Evolutionary conservation across 2,113 vertebrate species (phyloP), one percentile per base, ranked within the genome.

Genomic region (Ophiodon elongatus): DNA sequence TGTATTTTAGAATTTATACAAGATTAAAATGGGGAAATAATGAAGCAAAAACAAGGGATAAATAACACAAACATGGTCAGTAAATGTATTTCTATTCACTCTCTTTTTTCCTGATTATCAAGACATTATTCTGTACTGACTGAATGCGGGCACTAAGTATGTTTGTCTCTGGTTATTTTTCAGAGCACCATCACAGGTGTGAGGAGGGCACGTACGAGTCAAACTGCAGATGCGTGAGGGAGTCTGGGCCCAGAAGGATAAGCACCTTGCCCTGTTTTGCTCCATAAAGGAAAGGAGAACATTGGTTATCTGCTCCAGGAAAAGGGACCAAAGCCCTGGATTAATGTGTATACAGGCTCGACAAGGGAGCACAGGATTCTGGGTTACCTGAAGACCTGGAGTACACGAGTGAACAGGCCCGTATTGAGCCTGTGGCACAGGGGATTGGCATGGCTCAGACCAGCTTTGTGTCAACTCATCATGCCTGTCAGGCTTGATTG

Each of bases 401-500:
- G 90, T 90, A 93, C 89, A 92, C 82, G 79, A 94, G 92, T 80
- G 88, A 94, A 91, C 88, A 86, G 84, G 87, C 87, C 92, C 90
- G 91, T 91, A 93, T 92, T 94, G 89, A 93, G 93, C 92, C 90
- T 85, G 88, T 87, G 86, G 85, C 88, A 88, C 80, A 80, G 89
- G 90, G 93, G 92, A 93, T 93, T 89, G 94, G 91, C 93, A 93
- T 93, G 95, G 95, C 73, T 95, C 95, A 90, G 93, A 91, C 86
- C 90, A 87, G 90, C 90, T 93, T 94, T 89, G 89, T 93, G 94
- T 92, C 94, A 95, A 94, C 95, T 92, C 94, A 96, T 93, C 96
- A 98, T 97, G 97, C 97, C 95, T 95, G 90, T 90, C 90, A 94
- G 95, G 95, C 93, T 89, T 93, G 95, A 96, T 69, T 82, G 59